phyloP scores from a whole-genome alignment of 64 coral and sea anemone species.

The Dendrophyllia cribrosa region DNA sequence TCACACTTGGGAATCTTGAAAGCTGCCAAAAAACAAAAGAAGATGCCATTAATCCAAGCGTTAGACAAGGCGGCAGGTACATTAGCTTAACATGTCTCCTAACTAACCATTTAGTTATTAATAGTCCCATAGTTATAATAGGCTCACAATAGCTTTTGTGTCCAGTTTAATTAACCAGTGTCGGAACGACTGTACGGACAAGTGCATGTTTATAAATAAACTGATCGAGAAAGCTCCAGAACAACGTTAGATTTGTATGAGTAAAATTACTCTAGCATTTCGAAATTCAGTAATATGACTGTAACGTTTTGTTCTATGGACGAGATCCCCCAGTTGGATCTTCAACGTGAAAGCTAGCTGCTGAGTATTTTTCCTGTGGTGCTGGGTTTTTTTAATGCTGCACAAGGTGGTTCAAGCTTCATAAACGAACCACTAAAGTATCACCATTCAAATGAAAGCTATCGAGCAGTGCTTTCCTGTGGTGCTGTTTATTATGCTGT shows the following conservation, averaged over 20 bases:
- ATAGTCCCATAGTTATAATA: constrained; percentile 4
- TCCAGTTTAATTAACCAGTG: background rate
- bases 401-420: background rate
- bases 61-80: background rate
- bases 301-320: no score
- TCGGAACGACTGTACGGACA: background rate
- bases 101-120: background rate
- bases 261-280: no score
- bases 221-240: constrained; percentile 2
- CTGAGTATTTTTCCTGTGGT: background rate
- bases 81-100: background rate
- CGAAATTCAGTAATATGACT: no score
- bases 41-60: constrained; percentile 9
- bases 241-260: background rate
- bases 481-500: no score
- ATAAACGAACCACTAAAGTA: background rate
- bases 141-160: background rate
- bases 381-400: background rate
- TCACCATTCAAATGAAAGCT: no score
- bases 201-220: background rate
- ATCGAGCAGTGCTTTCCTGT: no score
- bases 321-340: no score
- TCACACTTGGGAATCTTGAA: constrained; percentile 59
- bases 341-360: no score
- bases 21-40: constrained; percentile 13